Base-by-base conservation (phyloP, 2,797 vertebrate species). In the Menidia menidia region DNA sequence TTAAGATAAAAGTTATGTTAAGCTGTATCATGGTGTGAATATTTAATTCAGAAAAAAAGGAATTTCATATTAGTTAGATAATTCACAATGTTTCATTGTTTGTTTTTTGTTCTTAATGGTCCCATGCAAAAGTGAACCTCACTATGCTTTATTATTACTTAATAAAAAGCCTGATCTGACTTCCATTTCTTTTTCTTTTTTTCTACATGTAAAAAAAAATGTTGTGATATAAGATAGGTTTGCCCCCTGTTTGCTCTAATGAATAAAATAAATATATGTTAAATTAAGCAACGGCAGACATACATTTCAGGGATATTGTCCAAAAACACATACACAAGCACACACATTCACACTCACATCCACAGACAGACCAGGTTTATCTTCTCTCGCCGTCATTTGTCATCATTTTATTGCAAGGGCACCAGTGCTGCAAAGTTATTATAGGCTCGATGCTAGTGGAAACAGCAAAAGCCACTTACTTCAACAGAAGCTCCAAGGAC, bases 391-490 rank as follows among this genome's bases (percentile, higher is more conserved):
- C 18, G 30, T 76, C 86, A 90, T 92, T 84, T 83, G 80, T 93
- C 90, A 85, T 90, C 80, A 86, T 92, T 92, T 81, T 71, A 79
- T 71, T 83, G 68, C 87, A 86, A 90, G 83, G 91, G 80, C 86
- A 89, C 77, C 65, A 66, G 76, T 69, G 85, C 75, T 76, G 43
- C 77, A 78, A 77, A 80, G 85, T 88, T 90, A 89, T 93, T 92
- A 87, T 68, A 80, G 75, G 68, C 79, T 80, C 61, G 75, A 81
- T 77, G 59, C 55, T 16, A 48, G 76, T 83, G 71, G 73, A 85
- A 88, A 78, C 64, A 80, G 72, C 56, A 61, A 89, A 81, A 86
- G 85, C 67, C 79, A 72, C 79, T 84, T 69, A 78, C 80, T 75
- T 73, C 74, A 81, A 55, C 74, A 71, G 47, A 82, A 78, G 80